Evolutionary conservation across 2,888 invertebrate genomes (phyloP).

Genomic region (Ditylenchus weischeri): DNA sequence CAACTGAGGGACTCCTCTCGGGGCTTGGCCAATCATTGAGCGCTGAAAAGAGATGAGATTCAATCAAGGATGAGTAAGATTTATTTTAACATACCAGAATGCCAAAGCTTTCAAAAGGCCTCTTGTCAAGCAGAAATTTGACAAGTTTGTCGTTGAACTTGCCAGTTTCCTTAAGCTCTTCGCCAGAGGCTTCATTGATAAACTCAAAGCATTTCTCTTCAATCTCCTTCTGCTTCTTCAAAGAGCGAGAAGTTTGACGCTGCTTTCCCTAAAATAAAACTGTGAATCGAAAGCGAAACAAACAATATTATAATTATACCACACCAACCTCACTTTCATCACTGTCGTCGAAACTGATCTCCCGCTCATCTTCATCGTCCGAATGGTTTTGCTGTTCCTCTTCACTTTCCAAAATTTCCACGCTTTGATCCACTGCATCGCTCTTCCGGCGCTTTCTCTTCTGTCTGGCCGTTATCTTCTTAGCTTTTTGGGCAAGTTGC

Average conservation of each 20-base stretch:
- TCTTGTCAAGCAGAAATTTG: constrained; percentile 9
- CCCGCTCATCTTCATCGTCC: constrained; percentile 5
- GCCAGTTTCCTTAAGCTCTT: constrained; percentile 16
- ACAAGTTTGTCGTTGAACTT: constrained; percentile 17
- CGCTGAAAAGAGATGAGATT: neutral
- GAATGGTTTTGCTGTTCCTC: neutral
- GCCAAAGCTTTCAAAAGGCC: constrained; percentile 22
- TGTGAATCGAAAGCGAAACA: neutral
- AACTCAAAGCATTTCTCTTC: constrained; percentile 25
- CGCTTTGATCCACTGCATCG: neutral
- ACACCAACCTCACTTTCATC: constrained; percentile 3
- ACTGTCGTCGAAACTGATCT: neutral
- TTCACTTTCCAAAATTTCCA: neutral
- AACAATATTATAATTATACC: neutral
- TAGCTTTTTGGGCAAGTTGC: neutral
- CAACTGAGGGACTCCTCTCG: neutral
- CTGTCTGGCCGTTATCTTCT: neutral
- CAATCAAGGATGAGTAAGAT: neutral
- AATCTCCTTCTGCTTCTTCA: constrained; percentile 17
- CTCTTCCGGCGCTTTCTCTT: neutral
- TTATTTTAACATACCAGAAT: constrained; percentile 8
- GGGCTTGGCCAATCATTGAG: neutral
- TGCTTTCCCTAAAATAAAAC: neutral
- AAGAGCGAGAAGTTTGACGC: neutral
- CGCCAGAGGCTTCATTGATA: constrained; percentile 14